Evolutionary conservation across 2,797 vertebrate species (phyloP).

Genomic region (Prionace glauca): DNA sequence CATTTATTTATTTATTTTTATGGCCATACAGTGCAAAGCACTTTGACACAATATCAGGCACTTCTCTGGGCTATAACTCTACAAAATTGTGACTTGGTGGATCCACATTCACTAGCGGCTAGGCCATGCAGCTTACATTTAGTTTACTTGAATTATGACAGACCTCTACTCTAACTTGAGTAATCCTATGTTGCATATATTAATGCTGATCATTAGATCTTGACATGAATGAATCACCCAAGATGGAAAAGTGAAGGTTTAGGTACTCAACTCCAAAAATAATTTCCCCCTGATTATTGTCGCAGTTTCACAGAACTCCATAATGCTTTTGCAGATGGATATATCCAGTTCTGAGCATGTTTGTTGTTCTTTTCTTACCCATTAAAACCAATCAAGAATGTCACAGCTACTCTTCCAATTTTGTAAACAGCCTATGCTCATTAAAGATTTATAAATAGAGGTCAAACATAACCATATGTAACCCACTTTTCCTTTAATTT

Average conservation of each 20-base stretch:
- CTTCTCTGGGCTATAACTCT: background rate
- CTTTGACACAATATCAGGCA: no score
- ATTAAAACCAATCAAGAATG: background rate
- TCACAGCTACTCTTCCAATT: background rate
- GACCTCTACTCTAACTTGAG: background rate
- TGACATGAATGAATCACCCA: background rate
- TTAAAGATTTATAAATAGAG: conserved; percentile 17
- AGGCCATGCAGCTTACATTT: background rate
- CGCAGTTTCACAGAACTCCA: background rate
- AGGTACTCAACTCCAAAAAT: background rate
- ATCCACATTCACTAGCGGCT: background rate
- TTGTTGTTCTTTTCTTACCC: background rate
- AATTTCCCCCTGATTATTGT: background rate
- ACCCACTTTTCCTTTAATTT: conserved; percentile 36
- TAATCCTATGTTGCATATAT: background rate
- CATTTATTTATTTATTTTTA: no score
- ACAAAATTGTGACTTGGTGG: background rate
- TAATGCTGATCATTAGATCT: background rate
- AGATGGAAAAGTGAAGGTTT: background rate
- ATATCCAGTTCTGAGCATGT: background rate
- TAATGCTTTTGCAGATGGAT: background rate
- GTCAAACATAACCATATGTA: conserved; percentile 13
- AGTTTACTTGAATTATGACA: background rate
- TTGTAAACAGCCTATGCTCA: background rate
- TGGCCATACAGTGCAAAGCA: no score